Conservation (phyloP, 2,888 invertebrate genomes). For the Caenorhabditis zanzibari region DNA sequence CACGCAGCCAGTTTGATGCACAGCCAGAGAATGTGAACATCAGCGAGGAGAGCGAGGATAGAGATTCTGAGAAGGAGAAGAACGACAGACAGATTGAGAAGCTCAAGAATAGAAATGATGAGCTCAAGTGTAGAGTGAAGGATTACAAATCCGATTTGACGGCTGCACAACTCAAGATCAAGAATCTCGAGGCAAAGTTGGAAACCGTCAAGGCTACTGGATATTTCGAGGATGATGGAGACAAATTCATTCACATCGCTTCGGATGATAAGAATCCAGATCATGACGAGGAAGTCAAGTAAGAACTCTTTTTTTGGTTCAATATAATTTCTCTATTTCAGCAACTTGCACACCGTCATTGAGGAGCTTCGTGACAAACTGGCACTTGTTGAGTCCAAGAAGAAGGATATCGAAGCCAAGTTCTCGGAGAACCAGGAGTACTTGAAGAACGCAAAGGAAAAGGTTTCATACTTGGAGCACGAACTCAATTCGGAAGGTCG, state of each 20-base stretch:
- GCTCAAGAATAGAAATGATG: constrained; percentile 61
- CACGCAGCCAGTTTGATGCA: constrained; percentile 73
- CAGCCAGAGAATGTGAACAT: constrained; percentile 74
- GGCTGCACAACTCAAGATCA: constrained; percentile 53
- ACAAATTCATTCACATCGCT: constrained; percentile 51
- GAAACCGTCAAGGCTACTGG: constrained; percentile 52
- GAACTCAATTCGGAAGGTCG: constrained; percentile 59
- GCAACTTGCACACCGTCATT: constrained; percentile 72
- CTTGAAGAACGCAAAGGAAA: constrained; percentile 72
- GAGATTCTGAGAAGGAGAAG: constrained; percentile 60
- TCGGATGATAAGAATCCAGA: constrained; percentile 62
- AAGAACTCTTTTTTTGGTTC: background rate
- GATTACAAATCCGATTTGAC: constrained; percentile 59
- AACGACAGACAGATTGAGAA: constrained; percentile 51
- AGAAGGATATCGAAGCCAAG: constrained; percentile 58
- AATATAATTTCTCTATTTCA: constrained; percentile 9
- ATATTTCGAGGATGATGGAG: constrained; percentile 56
- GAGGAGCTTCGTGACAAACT: constrained; percentile 70
- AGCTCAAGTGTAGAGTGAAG: constrained; percentile 60
- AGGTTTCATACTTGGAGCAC: constrained; percentile 65
- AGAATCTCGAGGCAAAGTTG: constrained; percentile 50
- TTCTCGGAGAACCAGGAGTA: constrained; percentile 68
- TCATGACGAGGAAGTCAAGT: constrained; percentile 75
- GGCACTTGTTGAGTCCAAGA: constrained; percentile 47
- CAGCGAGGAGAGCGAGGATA: constrained; percentile 69